Base-by-base conservation (phyloP, 2,888 invertebrate genomes). In the Drosophila acutilabella region DNA sequence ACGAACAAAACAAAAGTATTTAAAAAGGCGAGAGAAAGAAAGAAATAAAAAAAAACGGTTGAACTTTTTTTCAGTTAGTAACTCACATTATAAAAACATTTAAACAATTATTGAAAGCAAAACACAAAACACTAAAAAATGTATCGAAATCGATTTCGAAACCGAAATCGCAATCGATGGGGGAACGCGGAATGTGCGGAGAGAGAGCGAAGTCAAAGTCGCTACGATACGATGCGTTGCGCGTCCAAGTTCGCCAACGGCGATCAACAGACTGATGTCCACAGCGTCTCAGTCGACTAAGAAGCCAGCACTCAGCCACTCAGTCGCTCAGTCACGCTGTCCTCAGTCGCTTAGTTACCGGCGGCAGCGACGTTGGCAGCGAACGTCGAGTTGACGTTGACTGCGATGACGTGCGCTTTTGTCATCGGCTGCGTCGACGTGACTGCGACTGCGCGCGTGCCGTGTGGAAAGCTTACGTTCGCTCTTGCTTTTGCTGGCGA, bases 221-320 rank as follows among this genome's bases (percentile, higher is more conserved):
- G 13, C 13, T 36, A 13, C 82, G 58, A 51, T 48, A 20, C 47
- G 53, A 40, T 10, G 58, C 62, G 59, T 69, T 60, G 67, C 80
- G 78, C 90, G 85, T 89, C 81, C 73, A 81, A 75, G 78, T 81
- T 71, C 74, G 80, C 72, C 80, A 81, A 87, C 86, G 86, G 76
- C 83, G 80, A 80, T 89, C 83, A 77, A 79, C 84, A 83, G 86
- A 91, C 90, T 91, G 85, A 88, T 69, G 74, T 67, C 61, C 52
- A 61, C 42, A 52, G 67, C 62, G 14, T 68, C 62, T 57, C 64
- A 70, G 51, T 62, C 68, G 54, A 67, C 62, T 67, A 73, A 66
- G 69, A 76, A 78, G 62, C 62, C 74, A 52, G 47, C 41, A 40
- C 45, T 14, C 36, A 36, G 13, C 8, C 8, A 13, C 36, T 36